These are phyloP conservation scores for Aplodontia rufa DNA, from an alignment of 2,113 vertebrate genomes.

Conservation along the genomic window DNA sequence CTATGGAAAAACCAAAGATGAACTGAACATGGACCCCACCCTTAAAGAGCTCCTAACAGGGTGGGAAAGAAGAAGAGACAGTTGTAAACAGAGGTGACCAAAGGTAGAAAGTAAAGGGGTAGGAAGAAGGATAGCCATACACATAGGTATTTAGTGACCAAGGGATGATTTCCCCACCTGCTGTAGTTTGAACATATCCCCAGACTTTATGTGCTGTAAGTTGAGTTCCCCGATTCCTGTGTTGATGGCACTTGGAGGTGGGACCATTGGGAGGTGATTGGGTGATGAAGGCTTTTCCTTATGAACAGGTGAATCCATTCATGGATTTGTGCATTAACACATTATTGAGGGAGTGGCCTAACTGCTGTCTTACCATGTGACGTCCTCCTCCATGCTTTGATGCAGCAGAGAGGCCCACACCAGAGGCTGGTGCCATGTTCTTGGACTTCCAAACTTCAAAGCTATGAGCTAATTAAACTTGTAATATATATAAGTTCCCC, in stretches of 20 bases:
- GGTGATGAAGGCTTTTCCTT: not conserved
- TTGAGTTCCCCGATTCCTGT: not conserved
- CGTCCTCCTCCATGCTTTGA: not conserved
- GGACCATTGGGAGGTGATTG: not conserved
- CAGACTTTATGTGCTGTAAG: not conserved
- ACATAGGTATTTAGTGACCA: not conserved
- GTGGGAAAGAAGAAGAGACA: fast-evolving
- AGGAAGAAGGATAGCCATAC: not conserved
- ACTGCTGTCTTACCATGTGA: not conserved
- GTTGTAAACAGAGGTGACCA: not conserved
- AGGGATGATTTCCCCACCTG: no score
- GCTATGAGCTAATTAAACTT: not conserved
- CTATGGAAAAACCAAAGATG: not conserved
- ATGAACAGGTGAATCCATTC: not conserved
- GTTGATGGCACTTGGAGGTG: not conserved
- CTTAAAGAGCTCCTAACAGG: not conserved
- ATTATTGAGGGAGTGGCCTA: not conserved
- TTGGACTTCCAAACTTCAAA: not conserved
- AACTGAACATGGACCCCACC: not conserved
- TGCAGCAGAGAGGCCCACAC: not conserved
- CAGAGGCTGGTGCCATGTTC: not conserved
- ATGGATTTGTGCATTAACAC: not conserved
- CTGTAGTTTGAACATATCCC: not conserved
- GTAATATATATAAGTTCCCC: not conserved
- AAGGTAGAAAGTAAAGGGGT: not conserved